Evolutionary conservation across 2,888 invertebrate genomes (phyloP), one percentile per base, ranked within the genome.

Genomic region (Heliconius cydno): DNA sequence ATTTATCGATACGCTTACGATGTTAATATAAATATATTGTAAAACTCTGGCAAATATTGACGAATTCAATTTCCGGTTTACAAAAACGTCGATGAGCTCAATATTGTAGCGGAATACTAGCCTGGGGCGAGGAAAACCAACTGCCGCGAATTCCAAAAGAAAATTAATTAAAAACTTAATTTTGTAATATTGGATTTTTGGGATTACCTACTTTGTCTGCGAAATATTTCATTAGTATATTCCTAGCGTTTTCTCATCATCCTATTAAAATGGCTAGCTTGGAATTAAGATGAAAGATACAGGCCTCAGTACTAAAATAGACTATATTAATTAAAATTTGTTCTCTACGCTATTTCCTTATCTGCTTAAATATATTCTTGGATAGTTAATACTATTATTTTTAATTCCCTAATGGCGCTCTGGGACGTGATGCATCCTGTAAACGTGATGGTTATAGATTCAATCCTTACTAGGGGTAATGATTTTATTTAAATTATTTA

Each of bases 101-200:
- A 90, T 90, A 90, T 88, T 87, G 85, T 86, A 84, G 80, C 80
- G 83, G 83, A 83, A 83, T 82, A 83, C 84, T 85, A 84, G 88
- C 91, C 89, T 81, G 84, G 78, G 89, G 91, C 88, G 79, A 84
- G 85, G 85, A 85, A 88, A 90, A 89, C 87, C 89, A 90, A 87
- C 87, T 87, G 88, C 85, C 84, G 85, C 84, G 86, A 88, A 89
- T 88, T 88, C 88, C 86, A 83, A 89, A 90, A 89, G 89, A 90
- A 91, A 92, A 90, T 92, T 93, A 92, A 93, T 93, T 92, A 92
- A 91, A 91, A 92, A 90, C 88, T 92, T 89, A 90, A 90, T 91
- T 88, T 88, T 85, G 87, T 86, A 87, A 90, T 91, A 91, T 91
- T 89, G 89, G 85, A 90, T 89, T 90, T 90, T 90, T 87, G 85